Conservation (phyloP, 1,140 invertebrate species). For the Trissolcus basalis region DNA sequence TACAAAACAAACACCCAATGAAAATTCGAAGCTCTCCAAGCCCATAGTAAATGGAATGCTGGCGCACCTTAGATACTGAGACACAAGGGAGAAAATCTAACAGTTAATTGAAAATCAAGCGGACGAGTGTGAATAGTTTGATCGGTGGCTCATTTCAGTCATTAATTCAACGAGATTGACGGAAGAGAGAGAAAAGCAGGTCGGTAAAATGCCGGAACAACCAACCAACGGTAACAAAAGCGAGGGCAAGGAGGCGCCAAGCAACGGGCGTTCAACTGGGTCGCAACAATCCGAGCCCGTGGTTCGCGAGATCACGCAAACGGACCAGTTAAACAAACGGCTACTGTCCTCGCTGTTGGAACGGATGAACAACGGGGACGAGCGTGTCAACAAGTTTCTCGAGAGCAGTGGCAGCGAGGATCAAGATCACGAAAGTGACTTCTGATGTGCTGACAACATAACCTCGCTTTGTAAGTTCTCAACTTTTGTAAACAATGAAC, state of each 20-base stretch:
- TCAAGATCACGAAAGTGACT: slow-evolving; percentile 60
- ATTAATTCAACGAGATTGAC: not conserved
- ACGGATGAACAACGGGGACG: slow-evolving; percentile 75
- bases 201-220: slow-evolving; percentile 66
- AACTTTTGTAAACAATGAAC: no score
- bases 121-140: not conserved
- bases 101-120: not conserved
- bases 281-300: slow-evolving; percentile 41
- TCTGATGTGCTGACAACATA: slow-evolving; percentile 36
- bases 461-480: slow-evolving; percentile 6
- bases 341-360: slow-evolving; percentile 79
- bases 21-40: no score
- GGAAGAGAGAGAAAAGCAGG: not conserved
- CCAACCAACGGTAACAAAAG: slow-evolving; percentile 62
- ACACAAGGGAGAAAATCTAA: not conserved
- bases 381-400: slow-evolving; percentile 60
- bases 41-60: no score
- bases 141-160: not conserved
- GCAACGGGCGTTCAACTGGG: slow-evolving; percentile 34
- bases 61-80: no score
- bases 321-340: slow-evolving; percentile 80
- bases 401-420: slow-evolving; percentile 54
- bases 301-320: slow-evolving; percentile 78
- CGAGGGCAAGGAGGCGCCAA: slow-evolving; percentile 39
- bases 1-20: not conserved